Base-by-base conservation (phyloP, 2,888 invertebrate genomes). In the Thalpophila matura region DNA sequence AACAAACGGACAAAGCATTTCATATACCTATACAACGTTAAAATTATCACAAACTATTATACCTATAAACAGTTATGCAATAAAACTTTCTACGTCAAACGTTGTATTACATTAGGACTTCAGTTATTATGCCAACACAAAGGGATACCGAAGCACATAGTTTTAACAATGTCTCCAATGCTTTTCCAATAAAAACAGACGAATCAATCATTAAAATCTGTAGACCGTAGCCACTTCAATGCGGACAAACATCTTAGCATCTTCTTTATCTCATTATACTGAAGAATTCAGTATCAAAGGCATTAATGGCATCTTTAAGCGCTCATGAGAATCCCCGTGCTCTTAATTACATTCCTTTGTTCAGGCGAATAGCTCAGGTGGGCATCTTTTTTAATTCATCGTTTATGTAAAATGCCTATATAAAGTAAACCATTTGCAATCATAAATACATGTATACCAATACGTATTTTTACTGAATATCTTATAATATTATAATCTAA, bases 341-440 rank as follows among this genome's bases (percentile, higher is more conserved):
- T 64, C 54, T 71, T 79, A 74, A 79, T 79, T 79, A 71, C 66
- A 79, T 79, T 79, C 79, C 76, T 62, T 78, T 79, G 67, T 77
- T 56, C 46, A 51, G 43, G 43, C 53, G 54, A 53, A 62, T 59
- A 37, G 40, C 60, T 62, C 49, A 65, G 65, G 35, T 70, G 56
- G 47, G 35, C 55, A 59, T 45, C 37, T 43, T 55, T 43, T 65
- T 66, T 53, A 71, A 71, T 72, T 67, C 37, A 66, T 67, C 29
- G 24, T 31, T 53, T 16, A 20, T 60, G 51, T 38, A 68, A 14
- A 37, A 40, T 46, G 62, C 14, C 26, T 29, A 22, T 16, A 35
- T 53, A 45, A 50, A 33, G 37, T 31, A 53, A 53, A 38, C 22
- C 31, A 24, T 26, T 45, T 10, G 22, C 31, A 27, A 40, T 51